These are phyloP conservation scores for Drosophila dives DNA, from an alignment of 2,888 invertebrate genomes.

Conservation along the genomic window DNA sequence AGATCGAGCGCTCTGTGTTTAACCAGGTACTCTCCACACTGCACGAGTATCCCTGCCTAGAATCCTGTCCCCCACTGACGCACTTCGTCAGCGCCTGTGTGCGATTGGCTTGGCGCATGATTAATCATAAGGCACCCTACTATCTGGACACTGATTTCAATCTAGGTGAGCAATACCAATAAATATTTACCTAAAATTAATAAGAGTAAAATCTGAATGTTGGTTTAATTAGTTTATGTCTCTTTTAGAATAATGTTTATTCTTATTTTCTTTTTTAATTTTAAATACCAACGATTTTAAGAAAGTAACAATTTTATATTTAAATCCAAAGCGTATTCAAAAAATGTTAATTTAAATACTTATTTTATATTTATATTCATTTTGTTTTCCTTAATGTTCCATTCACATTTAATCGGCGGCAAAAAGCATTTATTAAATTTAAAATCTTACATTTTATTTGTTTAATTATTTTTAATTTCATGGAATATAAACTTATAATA, in stretches of 20 bases:
- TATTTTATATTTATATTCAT: no score
- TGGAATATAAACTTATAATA: not conserved
- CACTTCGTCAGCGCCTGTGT: constrained; percentile 93
- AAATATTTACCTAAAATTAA: not conserved
- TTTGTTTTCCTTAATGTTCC: not conserved
- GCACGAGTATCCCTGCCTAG: constrained; percentile 96
- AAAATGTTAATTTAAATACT: not conserved
- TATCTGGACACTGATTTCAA: constrained; percentile 90
- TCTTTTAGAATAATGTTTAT: not conserved
- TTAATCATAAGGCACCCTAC: constrained; percentile 89
- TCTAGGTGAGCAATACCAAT: constrained; percentile 85
- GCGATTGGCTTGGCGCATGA: constrained; percentile 94
- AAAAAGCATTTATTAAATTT: not conserved
- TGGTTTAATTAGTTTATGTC: not conserved
- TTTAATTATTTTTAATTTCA: not conserved
- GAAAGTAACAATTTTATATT: not conserved
- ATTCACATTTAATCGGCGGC: not conserved
- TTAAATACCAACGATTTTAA: not conserved
- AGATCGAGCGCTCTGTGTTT: constrained; percentile 89
- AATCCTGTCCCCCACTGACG: constrained; percentile 90
- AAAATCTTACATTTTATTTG: not conserved
- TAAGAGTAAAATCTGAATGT: not conserved
- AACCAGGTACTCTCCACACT: constrained; percentile 93
- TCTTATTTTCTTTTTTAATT: not conserved
- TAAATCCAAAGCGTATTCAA: not conserved